Evolutionary conservation across 2,888 invertebrate species (phyloP).

Genomic region (Dioctria linearis): DNA sequence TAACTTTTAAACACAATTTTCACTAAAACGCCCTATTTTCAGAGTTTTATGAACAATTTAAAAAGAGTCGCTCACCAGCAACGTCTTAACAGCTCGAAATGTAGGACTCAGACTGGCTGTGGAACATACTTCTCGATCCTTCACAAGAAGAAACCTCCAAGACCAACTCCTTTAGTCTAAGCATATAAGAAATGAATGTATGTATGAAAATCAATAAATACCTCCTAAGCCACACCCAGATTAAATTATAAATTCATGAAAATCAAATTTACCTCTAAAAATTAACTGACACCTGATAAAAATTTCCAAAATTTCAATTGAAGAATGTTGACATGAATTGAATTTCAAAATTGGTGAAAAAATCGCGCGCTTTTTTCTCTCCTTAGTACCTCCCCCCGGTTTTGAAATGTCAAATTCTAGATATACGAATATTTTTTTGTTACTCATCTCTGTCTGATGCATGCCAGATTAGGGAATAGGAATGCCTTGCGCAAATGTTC

Average conservation of each 20-base stretch:
- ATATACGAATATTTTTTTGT: constrained; percentile 39
- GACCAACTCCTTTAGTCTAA: constrained; percentile 54
- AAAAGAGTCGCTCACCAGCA: neutral
- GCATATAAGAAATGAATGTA: constrained; percentile 58
- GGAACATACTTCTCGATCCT: constrained; percentile 17
- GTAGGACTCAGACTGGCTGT: constrained; percentile 45
- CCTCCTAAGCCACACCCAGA: constrained; percentile 57
- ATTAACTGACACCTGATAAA: constrained; percentile 33
- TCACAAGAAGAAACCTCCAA: constrained; percentile 49
- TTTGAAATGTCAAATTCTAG: constrained; percentile 50
- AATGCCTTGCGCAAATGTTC: constrained; percentile 17
- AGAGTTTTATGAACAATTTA: constrained; percentile 9
- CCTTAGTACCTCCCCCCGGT: constrained; percentile 48
- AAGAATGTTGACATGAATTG: constrained; percentile 26
- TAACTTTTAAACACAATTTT: neutral
- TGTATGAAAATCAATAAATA: constrained; percentile 58
- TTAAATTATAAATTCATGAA: constrained; percentile 45
- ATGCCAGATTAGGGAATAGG: neutral
- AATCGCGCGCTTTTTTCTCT: constrained; percentile 57
- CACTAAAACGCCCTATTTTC: constrained; percentile 32
- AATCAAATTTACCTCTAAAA: constrained; percentile 23
- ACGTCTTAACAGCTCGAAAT: constrained; percentile 30
- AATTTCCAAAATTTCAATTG: constrained; percentile 37
- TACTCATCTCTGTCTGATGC: constrained; percentile 14
- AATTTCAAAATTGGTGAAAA: constrained; percentile 55